Base-by-base conservation (phyloP, 2,113 vertebrate genomes). In the Carassius carassius region DNA sequence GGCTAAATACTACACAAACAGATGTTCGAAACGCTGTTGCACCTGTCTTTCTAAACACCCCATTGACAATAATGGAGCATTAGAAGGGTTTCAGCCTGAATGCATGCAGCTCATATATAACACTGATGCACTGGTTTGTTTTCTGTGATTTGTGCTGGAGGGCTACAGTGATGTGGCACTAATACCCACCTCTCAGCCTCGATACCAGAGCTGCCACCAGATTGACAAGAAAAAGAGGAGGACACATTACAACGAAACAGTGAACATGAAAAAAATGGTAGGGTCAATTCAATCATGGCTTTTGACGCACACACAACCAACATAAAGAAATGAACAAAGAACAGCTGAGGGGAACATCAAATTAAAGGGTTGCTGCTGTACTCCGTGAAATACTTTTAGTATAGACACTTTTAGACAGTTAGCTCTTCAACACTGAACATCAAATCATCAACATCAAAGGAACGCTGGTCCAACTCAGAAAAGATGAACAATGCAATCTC, bases 181-280 rank as follows among this genome's bases (percentile, higher is more conserved):
- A 58, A 63, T 32, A 89, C 91, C 94, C 92, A 95, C 92, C 93
- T 94, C 91, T 95, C 83, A 93, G 81, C 85, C 91, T 95, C 85
- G 89, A 86, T 51, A 88, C 89, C 84, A 91, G 87, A 58, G 89
- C 90, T 91, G 90, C 77, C 83, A 76, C 82, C 78, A 85, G 60
- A 76, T 65, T 65, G 84, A 88, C 72, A 75, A 78, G 63, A 86
- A 41, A 54, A 67, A 72, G 77, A 49, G 56, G 41, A 32, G 73
- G 84, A 29, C 60, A 63, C 82, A 72, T 85, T 75, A 86, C 54
- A 70, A 84, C 69, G 80, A 83, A 47, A 72, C 69, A 88, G 58
- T 44, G 82, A n/a, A 87, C 49, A 78, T 62, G 35, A 47, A 47
- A 47, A 44, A 44, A 63, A 63, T 19, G 47, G 25, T 70, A 54